Conservation (phyloP, 2,888 invertebrate genomes). For the Euzophera pinguis region DNA sequence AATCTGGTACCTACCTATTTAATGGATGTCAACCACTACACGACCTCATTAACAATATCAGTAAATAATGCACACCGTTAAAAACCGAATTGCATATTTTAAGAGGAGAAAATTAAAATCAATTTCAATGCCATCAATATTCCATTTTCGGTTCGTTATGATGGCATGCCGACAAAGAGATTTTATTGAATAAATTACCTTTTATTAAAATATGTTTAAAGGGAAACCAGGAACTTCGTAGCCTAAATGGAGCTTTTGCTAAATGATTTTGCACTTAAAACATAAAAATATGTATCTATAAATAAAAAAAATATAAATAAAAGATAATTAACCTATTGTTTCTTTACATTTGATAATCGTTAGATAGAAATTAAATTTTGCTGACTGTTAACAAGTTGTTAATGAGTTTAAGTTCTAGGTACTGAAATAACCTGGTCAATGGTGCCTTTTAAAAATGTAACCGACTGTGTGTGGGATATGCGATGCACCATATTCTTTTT, state of each 20-base stretch:
- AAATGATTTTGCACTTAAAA: too few relatives aligned
- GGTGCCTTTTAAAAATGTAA: too few relatives aligned
- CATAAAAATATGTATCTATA: too few relatives aligned
- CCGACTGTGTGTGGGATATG: too few relatives aligned
- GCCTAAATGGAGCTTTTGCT: constrained; percentile 11
- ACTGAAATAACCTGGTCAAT: too few relatives aligned
- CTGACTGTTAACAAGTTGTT: too few relatives aligned
- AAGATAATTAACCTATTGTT: too few relatives aligned
- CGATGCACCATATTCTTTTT: too few relatives aligned
- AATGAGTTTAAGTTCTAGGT: too few relatives aligned
- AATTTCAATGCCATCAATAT: constrained; percentile 62
- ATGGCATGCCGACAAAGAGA: constrained; percentile 60
- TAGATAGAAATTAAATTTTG: too few relatives aligned
- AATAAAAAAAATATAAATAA: too few relatives aligned
- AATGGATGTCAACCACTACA: neutral
- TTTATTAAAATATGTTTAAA: constrained; percentile 60
- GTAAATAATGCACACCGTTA: constrained; percentile 21
- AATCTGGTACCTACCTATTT: neutral
- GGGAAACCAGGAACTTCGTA: constrained; percentile 21
- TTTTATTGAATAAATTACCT: constrained; percentile 74
- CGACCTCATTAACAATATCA: constrained; percentile 7
- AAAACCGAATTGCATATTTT: constrained; percentile 41
- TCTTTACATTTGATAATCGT: too few relatives aligned
- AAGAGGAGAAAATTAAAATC: constrained; percentile 51
- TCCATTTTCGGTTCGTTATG: constrained; percentile 62